Percentiles rank a stretch among this genome's conserved stretches.
These are phyloP conservation scores for Acleris sparsana DNA, from an alignment of 2,888 invertebrate species.

Conservation along the genomic window DNA sequence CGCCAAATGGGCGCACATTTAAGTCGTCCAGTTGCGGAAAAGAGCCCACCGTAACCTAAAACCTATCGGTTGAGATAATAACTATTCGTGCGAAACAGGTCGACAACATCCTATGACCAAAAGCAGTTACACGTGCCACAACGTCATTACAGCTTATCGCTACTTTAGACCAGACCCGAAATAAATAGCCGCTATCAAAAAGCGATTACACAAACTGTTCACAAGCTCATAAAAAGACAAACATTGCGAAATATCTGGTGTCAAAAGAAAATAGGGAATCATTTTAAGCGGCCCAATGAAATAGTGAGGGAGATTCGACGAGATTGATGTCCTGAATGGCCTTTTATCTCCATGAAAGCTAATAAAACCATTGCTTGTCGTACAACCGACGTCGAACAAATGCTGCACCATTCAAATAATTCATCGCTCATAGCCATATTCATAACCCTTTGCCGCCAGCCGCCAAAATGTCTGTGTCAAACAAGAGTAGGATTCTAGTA, in stretches of 20 bases:
- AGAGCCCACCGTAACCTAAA: too few species aligned
- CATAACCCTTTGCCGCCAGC: neutral
- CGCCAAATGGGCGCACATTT: too few species aligned
- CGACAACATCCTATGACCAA: conserved; percentile 41
- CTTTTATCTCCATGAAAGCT: conserved; percentile 17
- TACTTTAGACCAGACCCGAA: conserved; percentile 61
- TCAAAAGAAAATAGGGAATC: conserved; percentile 71
- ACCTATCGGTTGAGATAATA: too few species aligned
- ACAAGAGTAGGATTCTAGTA: too few species aligned
- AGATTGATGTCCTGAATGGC: conserved; percentile 12
- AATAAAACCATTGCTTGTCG: conserved; percentile 15
- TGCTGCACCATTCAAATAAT: conserved; percentile 1
- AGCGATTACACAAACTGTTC: conserved; percentile 75
- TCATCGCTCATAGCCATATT: conserved; percentile 46
- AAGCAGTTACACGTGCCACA: conserved; percentile 57
- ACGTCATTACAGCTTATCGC: conserved; percentile 70
- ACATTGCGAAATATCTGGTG: conserved; percentile 71
- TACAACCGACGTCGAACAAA: neutral
- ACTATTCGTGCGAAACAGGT: neutral
- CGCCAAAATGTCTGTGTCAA: too few species aligned
- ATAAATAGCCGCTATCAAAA: conserved; percentile 75
- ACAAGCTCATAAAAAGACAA: conserved; percentile 72
- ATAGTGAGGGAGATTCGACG: conserved; percentile 19
- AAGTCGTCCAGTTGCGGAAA: too few species aligned
- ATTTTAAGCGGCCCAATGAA: conserved; percentile 43